Evolutionary conservation across 1,140 invertebrate genomes (phyloP).

Genomic region (Neelides sp.): DNA sequence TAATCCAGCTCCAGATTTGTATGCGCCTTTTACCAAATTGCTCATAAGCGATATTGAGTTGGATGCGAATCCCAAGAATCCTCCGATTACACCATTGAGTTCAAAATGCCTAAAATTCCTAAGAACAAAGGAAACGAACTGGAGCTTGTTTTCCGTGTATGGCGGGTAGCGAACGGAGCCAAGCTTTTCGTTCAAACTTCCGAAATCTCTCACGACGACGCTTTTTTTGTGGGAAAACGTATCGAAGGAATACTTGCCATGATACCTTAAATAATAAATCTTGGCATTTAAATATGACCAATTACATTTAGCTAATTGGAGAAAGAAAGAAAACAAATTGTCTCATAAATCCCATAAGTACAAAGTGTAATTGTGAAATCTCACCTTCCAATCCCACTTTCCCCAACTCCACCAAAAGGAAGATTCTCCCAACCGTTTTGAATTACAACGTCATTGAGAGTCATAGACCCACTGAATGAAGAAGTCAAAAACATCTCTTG

Average conservation of each 20-base stretch:
- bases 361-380: no score
- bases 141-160: conserved; percentile 21
- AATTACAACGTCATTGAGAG: conserved; percentile 20
- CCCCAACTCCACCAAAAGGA: conserved; percentile 73
- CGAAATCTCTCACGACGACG: conserved; percentile 14
- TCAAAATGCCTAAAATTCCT: neutral
- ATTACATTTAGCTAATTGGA: no score
- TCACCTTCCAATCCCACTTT: conserved; percentile 91
- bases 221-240: conserved; percentile 63
- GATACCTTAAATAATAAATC: conserved; percentile 79
- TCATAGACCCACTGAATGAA: conserved; percentile 62
- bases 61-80: no score
- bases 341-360: no score
- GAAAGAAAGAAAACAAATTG: no score
- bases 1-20: no score
- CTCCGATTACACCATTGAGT: no score
- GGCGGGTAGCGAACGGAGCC: conserved; percentile 26
- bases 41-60: no score
- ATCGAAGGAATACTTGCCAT: conserved; percentile 81
- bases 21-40: no score
- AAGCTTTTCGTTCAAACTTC: conserved; percentile 9
- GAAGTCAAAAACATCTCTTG: conserved; percentile 58
- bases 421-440: conserved; percentile 47
- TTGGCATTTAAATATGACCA: conserved; percentile 80
- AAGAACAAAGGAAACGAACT: conserved; percentile 15